phyloP scores from a whole-genome alignment of 2,888 invertebrate genomes.

The Pseudococcus longispinus region DNA sequence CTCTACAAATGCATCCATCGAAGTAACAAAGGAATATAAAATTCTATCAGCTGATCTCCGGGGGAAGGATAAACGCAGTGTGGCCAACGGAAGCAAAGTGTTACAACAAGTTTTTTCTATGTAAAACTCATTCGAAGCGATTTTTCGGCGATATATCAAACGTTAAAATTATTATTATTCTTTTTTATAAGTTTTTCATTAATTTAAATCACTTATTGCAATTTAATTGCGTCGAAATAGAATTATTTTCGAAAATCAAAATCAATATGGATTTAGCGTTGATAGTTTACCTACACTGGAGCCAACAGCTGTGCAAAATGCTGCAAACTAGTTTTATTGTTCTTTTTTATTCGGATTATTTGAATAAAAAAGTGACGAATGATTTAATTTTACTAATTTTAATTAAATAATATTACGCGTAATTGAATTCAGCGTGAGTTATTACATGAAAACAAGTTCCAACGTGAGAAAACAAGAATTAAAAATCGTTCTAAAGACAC shows the following conservation, averaged over 20 bases:
- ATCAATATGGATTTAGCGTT: neutral
- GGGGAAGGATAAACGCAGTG: neutral
- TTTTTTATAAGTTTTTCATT: neutral
- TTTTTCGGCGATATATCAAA: neutral
- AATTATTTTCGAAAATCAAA: neutral
- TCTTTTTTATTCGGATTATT: neutral
- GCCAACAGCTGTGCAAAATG: neutral
- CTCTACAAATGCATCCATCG: neutral
- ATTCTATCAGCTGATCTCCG: neutral
- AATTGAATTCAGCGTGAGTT: neutral
- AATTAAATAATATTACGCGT: neutral
- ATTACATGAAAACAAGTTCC: neutral
- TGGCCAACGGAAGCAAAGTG: neutral
- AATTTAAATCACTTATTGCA: neutral
- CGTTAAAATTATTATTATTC: neutral
- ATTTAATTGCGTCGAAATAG: no score
- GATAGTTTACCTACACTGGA: neutral
- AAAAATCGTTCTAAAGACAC: neutral
- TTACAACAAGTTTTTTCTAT: neutral
- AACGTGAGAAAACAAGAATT: neutral
- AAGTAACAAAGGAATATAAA: conserved; percentile 36
- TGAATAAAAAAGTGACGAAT: neutral
- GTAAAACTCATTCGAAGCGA: neutral
- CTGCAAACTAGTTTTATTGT: neutral
- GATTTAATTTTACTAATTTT: neutral